A percentile compares a stretch with the other conserved stretches of the same genome.
Evolutionary conservation across 37 sponge, comb jelly and placozoan genomes (phyloP).

Genomic region (Aphrocallistes beatrix): DNA sequence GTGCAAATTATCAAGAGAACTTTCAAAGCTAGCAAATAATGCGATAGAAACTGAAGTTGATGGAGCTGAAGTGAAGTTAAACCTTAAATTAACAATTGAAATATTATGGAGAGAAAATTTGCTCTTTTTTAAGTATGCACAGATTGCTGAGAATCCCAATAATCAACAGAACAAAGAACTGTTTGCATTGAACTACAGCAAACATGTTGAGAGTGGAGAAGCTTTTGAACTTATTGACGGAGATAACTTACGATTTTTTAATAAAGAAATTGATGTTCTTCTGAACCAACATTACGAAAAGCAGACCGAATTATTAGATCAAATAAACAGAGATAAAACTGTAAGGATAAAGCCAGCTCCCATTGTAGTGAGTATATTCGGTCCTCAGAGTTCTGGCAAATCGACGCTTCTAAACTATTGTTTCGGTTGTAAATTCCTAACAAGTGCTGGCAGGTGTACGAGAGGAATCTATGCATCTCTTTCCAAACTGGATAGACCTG

Average conservation of each 20-base stretch:
- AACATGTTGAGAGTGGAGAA: background rate
- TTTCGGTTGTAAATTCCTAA: background rate
- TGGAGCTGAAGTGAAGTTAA: too few relatives aligned
- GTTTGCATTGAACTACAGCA: background rate
- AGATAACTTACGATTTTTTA: background rate
- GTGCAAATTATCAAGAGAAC: background rate
- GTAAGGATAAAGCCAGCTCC: background rate
- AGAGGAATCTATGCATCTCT: constrained; percentile 3
- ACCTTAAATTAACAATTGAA: background rate
- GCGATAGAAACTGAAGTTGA: background rate
- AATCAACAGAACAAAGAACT: background rate
- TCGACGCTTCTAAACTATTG: background rate
- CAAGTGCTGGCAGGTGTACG: background rate
- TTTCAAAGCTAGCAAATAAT: background rate
- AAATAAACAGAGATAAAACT: background rate
- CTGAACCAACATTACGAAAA: background rate
- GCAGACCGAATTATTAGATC: too few relatives aligned
- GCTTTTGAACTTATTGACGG: background rate
- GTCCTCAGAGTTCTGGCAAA: background rate
- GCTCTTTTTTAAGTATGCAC: background rate
- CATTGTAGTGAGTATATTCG: background rate
- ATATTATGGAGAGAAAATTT: background rate
- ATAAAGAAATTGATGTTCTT: background rate
- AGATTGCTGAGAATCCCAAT: too few relatives aligned
- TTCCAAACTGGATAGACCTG: background rate